phyloP scores from a whole-genome alignment of 2,797 vertebrate genomes.

The Morelia viridis region DNA sequence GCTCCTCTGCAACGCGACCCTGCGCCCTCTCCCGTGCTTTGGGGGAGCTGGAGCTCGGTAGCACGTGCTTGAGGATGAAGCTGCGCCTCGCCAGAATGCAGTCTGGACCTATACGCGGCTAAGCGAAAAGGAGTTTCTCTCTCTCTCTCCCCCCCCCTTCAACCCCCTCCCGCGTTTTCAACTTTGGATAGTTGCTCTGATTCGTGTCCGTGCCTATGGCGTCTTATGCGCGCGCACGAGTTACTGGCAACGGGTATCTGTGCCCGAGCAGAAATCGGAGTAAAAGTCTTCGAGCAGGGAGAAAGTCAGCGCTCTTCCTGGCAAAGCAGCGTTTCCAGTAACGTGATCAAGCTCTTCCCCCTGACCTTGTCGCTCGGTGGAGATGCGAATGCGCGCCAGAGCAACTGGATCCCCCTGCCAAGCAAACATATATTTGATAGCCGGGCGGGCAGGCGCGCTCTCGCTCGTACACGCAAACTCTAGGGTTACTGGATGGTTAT shows the following conservation, averaged over 20 bases:
- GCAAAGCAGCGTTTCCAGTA: constrained; percentile 63
- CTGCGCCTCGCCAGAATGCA: not conserved
- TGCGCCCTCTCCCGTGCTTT: not conserved
- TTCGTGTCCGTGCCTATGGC: not conserved
- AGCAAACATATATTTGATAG: not conserved
- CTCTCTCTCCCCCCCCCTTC: not conserved
- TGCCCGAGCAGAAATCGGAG: not conserved
- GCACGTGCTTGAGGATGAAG: not conserved
- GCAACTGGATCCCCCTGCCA: constrained; percentile 31
- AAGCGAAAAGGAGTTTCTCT: not conserved
- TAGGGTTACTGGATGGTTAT: constrained; percentile 47
- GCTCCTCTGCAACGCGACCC: not conserved
- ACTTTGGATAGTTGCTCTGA: not conserved
- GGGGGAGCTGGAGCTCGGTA: too few species aligned
- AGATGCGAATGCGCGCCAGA: constrained; percentile 38
- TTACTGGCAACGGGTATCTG: not conserved
- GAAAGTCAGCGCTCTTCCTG: constrained; percentile 46
- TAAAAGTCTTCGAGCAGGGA: not conserved
- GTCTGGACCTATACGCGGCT: not conserved
- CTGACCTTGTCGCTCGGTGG: constrained; percentile 60
- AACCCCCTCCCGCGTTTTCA: not conserved
- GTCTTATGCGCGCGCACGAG: not conserved
- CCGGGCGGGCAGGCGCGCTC: not conserved
- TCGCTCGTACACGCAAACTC: not conserved
- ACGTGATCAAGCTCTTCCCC: constrained; percentile 64